Base-by-base conservation (phyloP, 2,888 invertebrate genomes). In the Lordiphosa andalusiaca region DNA sequence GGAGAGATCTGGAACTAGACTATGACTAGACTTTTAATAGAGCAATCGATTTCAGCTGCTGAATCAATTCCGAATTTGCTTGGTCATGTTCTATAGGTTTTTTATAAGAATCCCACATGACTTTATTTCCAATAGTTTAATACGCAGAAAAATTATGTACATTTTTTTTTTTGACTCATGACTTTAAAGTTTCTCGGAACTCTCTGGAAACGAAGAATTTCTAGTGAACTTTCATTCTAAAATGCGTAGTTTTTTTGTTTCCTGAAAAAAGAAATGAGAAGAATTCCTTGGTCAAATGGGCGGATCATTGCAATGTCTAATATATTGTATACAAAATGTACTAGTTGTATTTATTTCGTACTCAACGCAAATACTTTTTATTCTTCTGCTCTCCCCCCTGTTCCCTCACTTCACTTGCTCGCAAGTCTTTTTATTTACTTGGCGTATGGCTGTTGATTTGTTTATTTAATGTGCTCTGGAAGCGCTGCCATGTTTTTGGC, bases 261-360 rank as follows among this genome's bases (percentile, higher is more conserved):
- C 66, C 75, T 80, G 75, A 83, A 75, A 56, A 82, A 69, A 69
- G 69, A 82, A 71, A 67, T 57, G 61, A 66, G 78, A 64, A 67
- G 36, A 38, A 52, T 56, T 62, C 59, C 64, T 57, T 48, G 64
- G 52, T 46, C 74, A 71, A 71, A 66, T 66, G 63, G 63, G 47
- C 62, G 42, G 60, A 33, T 62, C 13, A 36, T 42, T 13, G 37
- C 25, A 10, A 16, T 33, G 33, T 33, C 13, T 44, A 13, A 13
- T 44, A 13, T 44, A 44, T 16, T 44, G 44, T 44, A 44, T 44
- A 44, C 44, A 30, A 30, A 16, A 44, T 33, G 16, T 33, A 23
- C 3, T 16, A 42, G 4, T 5, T 12, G 4, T 16, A 42, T n/a
- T 4, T 25, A 12, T 13, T 42, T 42, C 9, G 42, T 13, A 44